Evolutionary conservation across 1,140 invertebrate genomes (phyloP), one percentile per base, ranked within the genome.

Genomic region (Agrilus planipennis): DNA sequence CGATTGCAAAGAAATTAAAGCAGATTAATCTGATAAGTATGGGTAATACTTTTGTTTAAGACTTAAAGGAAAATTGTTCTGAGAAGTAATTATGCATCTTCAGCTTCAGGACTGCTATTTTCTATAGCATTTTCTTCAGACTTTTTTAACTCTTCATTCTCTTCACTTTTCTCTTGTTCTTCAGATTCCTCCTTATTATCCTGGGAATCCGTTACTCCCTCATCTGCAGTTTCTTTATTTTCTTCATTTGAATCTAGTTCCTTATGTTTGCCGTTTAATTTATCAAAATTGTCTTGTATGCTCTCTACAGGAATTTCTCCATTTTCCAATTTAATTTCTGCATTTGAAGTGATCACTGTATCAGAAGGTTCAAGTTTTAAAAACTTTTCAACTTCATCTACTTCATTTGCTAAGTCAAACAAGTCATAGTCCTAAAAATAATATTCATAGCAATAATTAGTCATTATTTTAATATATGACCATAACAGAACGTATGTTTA

Each of bases 371-470:
- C 45, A 31, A 83, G 56, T 67, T 83, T 84, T 9, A 84, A 59
- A 61, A 93, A 93, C 52, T 81, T 76, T 64, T 92, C 84, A 54
- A 94, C 66, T 52, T 79, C 80, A 60, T 94, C 87, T 49, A 83
- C 77, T 75, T 95, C 91, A 70, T 91, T 87, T 25, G 89, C 83
- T 58, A 87, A 66, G 63, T 90, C 84, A 69, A 94, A 93, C 49
- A 81, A 81, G 62, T 92, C 86, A 68, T 90, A 94, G 64, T 93
- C 89, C 88, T 92, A 9, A 36, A 36, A 36, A 3, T 25, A 29
- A 29, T 16, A 39, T 14, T 22, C 39, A 41, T 32, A 31, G 10
- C 25, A 31, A 35, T 35, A 12, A 35, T 6, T 7, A 25, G 23
- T 25, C 23, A 29, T 19, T n/a, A n/a, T n/a, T n/a, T n/a, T n/a